A percentile compares a stretch with the other conserved stretches of the same genome.
phyloP scores from a whole-genome alignment of 2,797 vertebrate species.

The Poeciliopsis presidionis region DNA sequence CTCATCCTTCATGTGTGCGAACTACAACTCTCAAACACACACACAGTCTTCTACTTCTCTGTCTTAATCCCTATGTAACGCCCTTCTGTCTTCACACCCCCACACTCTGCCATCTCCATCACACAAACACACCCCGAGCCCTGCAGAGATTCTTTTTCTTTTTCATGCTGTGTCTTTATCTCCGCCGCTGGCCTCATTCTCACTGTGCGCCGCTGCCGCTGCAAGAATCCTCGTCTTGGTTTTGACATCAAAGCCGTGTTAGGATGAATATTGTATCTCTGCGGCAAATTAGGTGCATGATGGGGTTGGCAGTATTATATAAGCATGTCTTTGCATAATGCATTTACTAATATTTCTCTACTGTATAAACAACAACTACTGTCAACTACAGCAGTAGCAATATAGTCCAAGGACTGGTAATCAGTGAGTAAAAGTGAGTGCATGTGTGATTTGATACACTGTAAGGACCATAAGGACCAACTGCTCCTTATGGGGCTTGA shows the following conservation, averaged over 20 bases:
- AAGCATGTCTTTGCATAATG: conserved; percentile 4
- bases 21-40: conserved; percentile 19
- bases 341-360: conserved; percentile 9
- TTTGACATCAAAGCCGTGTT: conserved; percentile 49
- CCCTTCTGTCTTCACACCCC: conserved; percentile 31
- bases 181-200: conserved; percentile 58
- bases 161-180: conserved; percentile 39
- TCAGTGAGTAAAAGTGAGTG: conserved; percentile 23
- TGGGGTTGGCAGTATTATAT: conserved; percentile 2
- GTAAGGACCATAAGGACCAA: no score
- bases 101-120: conserved; percentile 27
- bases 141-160: conserved; percentile 55
- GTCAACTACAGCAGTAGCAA: background rate
- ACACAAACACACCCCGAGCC: conserved; percentile 48
- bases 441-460: background rate
- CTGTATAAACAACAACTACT: conserved; percentile 3
- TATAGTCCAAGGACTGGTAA: background rate
- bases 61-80: conserved; percentile 24
- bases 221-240: conserved; percentile 37
- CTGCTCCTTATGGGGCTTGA: no score
- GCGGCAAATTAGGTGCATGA: conserved; percentile 27
- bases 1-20: conserved; percentile 33
- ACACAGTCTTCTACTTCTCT: conserved; percentile 21
- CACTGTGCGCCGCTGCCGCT: conserved; percentile 42
- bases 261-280: conserved; percentile 28